These are phyloP conservation scores for Platysternon megacephalum DNA, from an alignment of 2,113 vertebrate species.

Conservation along the genomic window DNA sequence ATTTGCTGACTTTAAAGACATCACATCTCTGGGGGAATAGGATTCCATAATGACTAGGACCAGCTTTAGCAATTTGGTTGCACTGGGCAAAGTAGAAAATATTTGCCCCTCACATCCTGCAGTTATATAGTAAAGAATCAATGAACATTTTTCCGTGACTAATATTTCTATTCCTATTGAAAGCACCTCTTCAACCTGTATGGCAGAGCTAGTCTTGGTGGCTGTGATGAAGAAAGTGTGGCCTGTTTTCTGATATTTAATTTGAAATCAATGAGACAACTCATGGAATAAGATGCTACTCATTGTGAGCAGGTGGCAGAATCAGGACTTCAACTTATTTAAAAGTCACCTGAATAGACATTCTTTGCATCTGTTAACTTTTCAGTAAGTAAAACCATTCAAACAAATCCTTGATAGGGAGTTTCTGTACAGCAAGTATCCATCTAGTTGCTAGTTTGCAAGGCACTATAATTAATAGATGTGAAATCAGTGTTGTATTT, in stretches of 20 bases:
- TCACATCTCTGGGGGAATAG: not conserved
- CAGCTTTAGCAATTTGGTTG: not conserved
- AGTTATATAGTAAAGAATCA: not conserved
- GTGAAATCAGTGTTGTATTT: not conserved
- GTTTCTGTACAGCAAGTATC: not conserved
- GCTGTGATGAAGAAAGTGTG: not conserved
- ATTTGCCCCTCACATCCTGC: not conserved
- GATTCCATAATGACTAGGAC: not conserved
- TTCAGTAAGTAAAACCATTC: not conserved
- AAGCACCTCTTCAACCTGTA: accelerated
- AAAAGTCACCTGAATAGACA: not conserved
- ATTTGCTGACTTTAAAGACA: not conserved
- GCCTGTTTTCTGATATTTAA: not conserved
- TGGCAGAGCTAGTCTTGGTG: not conserved
- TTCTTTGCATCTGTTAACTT: not conserved
- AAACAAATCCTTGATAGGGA: not conserved
- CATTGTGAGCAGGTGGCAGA: not conserved
- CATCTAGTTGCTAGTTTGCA: not conserved
- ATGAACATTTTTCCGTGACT: not conserved
- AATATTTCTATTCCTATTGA: not conserved
- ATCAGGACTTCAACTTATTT: not conserved
- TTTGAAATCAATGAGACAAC: not conserved
- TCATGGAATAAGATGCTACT: not conserved
- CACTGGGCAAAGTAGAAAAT: not conserved
- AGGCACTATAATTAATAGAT: not conserved